phyloP scores from a whole-genome alignment of 92 coral and sea anemone genomes.

The Desmophyllum pertusum region DNA sequence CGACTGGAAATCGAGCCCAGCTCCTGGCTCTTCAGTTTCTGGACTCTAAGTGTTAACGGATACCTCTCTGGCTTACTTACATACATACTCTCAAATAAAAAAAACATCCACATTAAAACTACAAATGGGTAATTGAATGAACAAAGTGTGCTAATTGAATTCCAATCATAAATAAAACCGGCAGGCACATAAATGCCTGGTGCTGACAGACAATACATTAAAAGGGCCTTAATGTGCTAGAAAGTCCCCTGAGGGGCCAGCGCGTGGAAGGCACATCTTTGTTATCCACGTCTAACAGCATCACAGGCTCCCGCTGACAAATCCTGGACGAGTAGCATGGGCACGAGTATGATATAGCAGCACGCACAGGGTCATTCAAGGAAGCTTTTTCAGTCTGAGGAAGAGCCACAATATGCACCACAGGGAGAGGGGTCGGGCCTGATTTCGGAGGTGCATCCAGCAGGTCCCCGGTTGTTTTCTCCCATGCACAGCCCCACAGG shows the following conservation, averaged over 20 bases:
- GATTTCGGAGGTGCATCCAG: conserved; percentile 95
- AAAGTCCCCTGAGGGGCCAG: conserved; percentile 95
- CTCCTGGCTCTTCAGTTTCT: too few relatives aligned
- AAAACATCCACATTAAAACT: background rate
- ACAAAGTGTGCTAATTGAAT: background rate
- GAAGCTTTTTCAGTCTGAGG: conserved; percentile 92
- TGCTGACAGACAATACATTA: conserved; percentile 13
- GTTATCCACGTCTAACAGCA: conserved; percentile 90
- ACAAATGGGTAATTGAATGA: background rate
- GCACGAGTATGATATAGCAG: conserved; percentile 94
- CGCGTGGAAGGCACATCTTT: conserved; percentile 97
- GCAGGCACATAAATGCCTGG: background rate
- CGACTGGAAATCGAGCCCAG: too few relatives aligned
- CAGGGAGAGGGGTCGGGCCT: conserved; percentile 99
- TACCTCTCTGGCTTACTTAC: too few relatives aligned
- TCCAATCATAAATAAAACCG: background rate
- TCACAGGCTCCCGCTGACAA: conserved; percentile 89
- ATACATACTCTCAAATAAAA: too few relatives aligned
- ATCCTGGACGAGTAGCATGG: conserved; percentile 96
- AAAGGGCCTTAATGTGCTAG: conserved; percentile 95
- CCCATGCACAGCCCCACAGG: conserved; percentile 99
- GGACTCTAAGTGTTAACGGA: background rate
- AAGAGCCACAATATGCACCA: conserved; percentile 87
- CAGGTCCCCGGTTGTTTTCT: conserved; percentile 99
- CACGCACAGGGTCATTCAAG: conserved; percentile 86